phyloP scores from a whole-genome alignment of 1,140 invertebrate species.

The Cepaea nemoralis region DNA sequence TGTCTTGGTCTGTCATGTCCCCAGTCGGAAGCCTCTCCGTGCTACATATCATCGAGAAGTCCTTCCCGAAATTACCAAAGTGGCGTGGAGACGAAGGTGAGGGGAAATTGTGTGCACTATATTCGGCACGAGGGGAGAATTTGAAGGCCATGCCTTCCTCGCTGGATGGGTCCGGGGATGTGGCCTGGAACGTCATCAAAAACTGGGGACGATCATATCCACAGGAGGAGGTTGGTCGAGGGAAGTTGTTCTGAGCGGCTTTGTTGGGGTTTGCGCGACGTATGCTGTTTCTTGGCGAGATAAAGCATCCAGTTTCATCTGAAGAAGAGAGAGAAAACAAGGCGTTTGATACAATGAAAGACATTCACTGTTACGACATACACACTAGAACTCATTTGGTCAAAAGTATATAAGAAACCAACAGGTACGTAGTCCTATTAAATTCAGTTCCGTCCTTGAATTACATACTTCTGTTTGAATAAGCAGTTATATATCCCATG shows the following conservation, averaged over 20 bases:
- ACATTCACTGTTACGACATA: no score
- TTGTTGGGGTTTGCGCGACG: constrained; percentile 6
- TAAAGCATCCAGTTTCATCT: constrained; percentile 25
- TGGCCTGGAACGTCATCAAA: constrained; percentile 30
- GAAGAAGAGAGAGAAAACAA: constrained; percentile 14
- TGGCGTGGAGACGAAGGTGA: neutral
- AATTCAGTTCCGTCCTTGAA: no score
- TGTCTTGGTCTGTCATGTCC: neutral
- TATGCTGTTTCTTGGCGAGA: constrained; percentile 19
- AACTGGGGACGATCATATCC: constrained; percentile 26
- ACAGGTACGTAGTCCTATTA: no score
- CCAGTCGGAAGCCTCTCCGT: neutral
- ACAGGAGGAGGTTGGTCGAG: constrained; percentile 11
- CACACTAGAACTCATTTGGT: no score
- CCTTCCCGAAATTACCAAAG: neutral
- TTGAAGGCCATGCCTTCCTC: neutral
- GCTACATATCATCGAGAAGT: no score
- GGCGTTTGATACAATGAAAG: no score
- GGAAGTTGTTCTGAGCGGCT: neutral
- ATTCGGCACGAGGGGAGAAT: neutral
- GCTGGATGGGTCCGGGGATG: neutral
- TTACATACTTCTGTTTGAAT: no score
- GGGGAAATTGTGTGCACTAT: neutral
- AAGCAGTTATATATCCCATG: no score
- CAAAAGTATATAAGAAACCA: no score